Evolutionary conservation across 2,797 vertebrate genomes (phyloP).

Genomic region (Cryptoprocta ferox): DNA sequence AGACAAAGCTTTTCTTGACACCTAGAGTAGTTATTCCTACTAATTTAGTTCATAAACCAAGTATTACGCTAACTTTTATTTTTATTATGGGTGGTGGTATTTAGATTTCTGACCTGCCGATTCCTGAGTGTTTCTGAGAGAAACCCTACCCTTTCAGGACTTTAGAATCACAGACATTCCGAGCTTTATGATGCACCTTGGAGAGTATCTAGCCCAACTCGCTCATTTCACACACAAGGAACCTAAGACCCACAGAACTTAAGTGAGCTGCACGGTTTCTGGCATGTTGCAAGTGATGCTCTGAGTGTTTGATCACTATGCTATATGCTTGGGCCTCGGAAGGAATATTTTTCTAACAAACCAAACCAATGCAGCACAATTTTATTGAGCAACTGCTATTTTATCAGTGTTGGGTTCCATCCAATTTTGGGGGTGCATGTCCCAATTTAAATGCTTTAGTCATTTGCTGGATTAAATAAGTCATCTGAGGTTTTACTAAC

Average conservation of each 20-base stretch:
- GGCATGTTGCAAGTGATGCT: background rate
- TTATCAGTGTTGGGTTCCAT: background rate
- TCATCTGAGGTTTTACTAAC: background rate
- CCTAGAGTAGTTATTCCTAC: background rate
- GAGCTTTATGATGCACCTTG: background rate
- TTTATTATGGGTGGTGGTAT: background rate
- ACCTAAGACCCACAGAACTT: background rate
- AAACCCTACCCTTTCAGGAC: background rate
- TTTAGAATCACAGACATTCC: slow-evolving; percentile 22
- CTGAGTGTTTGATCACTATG: background rate
- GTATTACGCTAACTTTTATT: background rate
- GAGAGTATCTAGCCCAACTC: background rate
- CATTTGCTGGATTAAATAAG: background rate
- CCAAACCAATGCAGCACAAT: background rate
- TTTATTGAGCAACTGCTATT: slow-evolving; percentile 14
- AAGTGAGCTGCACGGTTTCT: background rate
- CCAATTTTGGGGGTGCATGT: background rate
- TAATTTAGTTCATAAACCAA: background rate
- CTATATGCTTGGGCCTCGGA: background rate
- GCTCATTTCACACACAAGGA: background rate
- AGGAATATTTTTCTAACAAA: slow-evolving; percentile 18
- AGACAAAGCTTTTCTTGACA: background rate
- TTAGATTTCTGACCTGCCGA: background rate
- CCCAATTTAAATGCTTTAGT: background rate
- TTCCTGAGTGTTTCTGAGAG: background rate